Evolutionary conservation across 2,888 invertebrate genomes (phyloP).

Genomic region (Harpagoxenus sublaevis): DNA sequence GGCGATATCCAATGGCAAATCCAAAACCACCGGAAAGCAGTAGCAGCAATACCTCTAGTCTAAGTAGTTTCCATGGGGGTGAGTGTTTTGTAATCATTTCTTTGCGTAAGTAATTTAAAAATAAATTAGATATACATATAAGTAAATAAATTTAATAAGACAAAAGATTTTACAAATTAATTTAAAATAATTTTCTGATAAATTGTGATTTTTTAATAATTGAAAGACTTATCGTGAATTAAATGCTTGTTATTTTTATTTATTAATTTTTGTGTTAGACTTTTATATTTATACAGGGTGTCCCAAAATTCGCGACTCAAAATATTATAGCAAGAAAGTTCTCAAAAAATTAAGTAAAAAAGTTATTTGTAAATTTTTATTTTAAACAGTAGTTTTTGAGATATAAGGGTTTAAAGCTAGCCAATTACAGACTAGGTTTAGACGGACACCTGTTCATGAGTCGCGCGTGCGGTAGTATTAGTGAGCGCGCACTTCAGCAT

Average conservation of each 20-base stretch:
- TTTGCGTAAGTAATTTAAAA: not conserved
- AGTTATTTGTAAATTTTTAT: no score
- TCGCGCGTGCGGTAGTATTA: no score
- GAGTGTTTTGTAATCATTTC: slow-evolving; percentile 47
- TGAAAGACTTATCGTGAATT: not conserved
- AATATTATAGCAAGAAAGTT: no score
- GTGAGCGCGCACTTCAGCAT: no score
- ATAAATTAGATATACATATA: not conserved
- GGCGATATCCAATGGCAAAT: slow-evolving; percentile 93
- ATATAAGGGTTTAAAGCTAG: no score
- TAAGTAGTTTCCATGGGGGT: slow-evolving; percentile 89
- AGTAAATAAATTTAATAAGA: not conserved
- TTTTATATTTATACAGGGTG: not conserved
- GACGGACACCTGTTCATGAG: no score
- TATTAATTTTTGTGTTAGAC: not conserved
- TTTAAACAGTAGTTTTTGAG: no score
- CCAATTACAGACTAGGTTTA: no score
- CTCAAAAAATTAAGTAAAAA: no score
- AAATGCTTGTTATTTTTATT: not conserved
- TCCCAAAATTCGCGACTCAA: no score
- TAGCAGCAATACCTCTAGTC: slow-evolving; percentile 89
- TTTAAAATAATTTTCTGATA: not conserved
- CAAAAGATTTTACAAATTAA: not conserved
- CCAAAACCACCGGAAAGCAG: slow-evolving; percentile 88
- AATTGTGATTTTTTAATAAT: not conserved